These are phyloP conservation scores for Galeopterus variegatus DNA, from an alignment of 2,113 vertebrate species.

Conservation along the genomic window DNA sequence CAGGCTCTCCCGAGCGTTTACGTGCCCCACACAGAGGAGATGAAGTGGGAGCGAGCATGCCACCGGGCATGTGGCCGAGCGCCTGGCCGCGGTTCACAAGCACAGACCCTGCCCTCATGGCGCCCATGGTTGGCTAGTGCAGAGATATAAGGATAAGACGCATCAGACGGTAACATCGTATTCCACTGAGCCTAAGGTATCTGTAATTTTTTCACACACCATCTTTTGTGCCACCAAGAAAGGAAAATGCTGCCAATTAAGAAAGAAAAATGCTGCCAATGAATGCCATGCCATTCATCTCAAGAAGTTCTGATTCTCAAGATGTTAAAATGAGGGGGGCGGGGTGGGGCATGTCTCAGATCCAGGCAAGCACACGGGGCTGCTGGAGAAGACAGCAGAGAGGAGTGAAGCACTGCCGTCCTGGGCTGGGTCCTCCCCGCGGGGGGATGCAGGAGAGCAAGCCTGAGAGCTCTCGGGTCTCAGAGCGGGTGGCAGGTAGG, in stretches of 20 bases:
- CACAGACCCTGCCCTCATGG: not conserved
- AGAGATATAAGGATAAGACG: not conserved
- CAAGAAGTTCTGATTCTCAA: not conserved
- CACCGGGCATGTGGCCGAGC: too few species aligned
- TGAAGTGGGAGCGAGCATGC: too few species aligned
- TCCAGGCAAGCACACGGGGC: too few species aligned
- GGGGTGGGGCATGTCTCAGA: not conserved
- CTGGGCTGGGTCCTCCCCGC: not conserved
- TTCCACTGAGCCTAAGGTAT: not conserved
- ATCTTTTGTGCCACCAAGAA: not conserved
- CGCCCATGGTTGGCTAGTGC: fast-evolving
- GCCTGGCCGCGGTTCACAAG: not conserved
- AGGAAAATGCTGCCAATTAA: not conserved
- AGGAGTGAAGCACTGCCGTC: not conserved
- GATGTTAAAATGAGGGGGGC: not conserved
- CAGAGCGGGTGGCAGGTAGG: fast-evolving
- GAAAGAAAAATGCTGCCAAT: not conserved
- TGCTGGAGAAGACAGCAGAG: too few species aligned
- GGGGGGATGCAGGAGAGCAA: not conserved
- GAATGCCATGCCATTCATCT: not conserved
- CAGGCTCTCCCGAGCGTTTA: not conserved
- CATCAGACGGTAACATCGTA: not conserved
- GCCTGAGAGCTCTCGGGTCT: fast-evolving
- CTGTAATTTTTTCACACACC: not conserved
- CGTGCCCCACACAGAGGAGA: too few species aligned